Conservation (phyloP, 1,140 invertebrate genomes). For the Leptinotarsa texana region DNA sequence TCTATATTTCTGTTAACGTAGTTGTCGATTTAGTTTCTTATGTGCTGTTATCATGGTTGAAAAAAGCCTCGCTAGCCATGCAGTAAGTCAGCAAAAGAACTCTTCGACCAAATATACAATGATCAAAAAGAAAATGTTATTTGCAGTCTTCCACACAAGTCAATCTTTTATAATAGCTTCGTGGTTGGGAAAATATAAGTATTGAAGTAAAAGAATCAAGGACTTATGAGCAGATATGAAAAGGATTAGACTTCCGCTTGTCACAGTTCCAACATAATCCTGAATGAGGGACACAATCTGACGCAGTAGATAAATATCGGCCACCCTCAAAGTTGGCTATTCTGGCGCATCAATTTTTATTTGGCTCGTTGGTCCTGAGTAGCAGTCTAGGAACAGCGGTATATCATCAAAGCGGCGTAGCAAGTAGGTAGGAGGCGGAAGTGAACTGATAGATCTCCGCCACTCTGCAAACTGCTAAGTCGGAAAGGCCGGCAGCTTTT, state of each 20-base stretch:
- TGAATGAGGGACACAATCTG: background rate
- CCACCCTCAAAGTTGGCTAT: slow-evolving; percentile 5
- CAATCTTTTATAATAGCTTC: too few relatives aligned
- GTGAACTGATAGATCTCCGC: slow-evolving; percentile 18
- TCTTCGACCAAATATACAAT: too few relatives aligned
- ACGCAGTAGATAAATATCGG: slow-evolving; percentile 7
- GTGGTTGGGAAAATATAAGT: background rate
- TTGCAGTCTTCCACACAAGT: too few relatives aligned
- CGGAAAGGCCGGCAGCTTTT: slow-evolving; percentile 32
- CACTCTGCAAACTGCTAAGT: slow-evolving; percentile 34
- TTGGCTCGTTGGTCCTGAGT: slow-evolving; percentile 15
- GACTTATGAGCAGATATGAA: background rate
- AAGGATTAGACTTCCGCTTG: background rate
- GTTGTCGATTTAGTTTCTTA: too few relatives aligned
- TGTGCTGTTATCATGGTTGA: too few relatives aligned
- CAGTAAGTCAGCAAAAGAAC: too few relatives aligned
- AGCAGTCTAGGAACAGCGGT: slow-evolving; percentile 14
- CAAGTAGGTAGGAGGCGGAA: slow-evolving; percentile 5
- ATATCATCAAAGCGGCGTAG: slow-evolving; percentile 19
- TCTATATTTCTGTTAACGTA: too few relatives aligned
- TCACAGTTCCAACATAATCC: background rate
- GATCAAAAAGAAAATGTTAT: too few relatives aligned
- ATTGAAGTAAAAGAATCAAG: background rate
- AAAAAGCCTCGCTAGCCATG: too few relatives aligned
- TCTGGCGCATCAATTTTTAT: slow-evolving; percentile 20